Conservation (phyloP, 2,797 vertebrate genomes). For the Rhinatrema bivittatum region DNA sequence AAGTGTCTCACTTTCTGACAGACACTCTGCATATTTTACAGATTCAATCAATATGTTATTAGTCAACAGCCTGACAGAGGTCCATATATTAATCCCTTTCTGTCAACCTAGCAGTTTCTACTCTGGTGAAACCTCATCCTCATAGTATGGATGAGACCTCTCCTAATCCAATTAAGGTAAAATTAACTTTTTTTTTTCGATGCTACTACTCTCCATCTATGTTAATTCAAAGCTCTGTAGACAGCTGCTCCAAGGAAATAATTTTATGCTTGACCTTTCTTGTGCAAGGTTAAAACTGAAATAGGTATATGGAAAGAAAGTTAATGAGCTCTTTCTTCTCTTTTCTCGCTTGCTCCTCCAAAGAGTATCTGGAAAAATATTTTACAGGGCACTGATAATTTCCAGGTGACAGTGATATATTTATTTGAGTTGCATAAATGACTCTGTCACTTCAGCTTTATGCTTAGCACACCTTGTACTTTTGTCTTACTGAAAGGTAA, state of each 20-base stretch:
- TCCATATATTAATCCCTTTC: slow-evolving; percentile 80
- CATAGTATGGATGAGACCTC: slow-evolving; percentile 32
- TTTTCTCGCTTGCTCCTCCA: slow-evolving; percentile 2
- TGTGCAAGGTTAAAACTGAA: slow-evolving; percentile 38
- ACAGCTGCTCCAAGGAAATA: slow-evolving; percentile 36
- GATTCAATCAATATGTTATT: slow-evolving; percentile 86
- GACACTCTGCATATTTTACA: slow-evolving; percentile 78
- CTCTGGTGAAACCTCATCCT: slow-evolving; percentile 37
- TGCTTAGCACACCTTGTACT: slow-evolving; percentile 6
- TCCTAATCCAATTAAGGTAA: slow-evolving; percentile 61
- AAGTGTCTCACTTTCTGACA: slow-evolving; percentile 55
- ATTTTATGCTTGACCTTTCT: slow-evolving; percentile 45
- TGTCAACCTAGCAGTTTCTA: slow-evolving; percentile 63
- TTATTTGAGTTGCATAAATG: slow-evolving; percentile 29
- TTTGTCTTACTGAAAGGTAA: slow-evolving; percentile 38
- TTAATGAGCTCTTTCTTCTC: slow-evolving; percentile 19
- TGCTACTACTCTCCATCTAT: slow-evolving; percentile 28
- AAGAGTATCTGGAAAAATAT: slow-evolving; percentile 1
- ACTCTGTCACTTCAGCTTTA: slow-evolving; percentile 28
- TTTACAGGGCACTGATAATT: slow-evolving; percentile 1
- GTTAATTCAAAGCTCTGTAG: slow-evolving; percentile 42
- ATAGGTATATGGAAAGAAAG: slow-evolving; percentile 21
- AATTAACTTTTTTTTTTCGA: slow-evolving; percentile 48
- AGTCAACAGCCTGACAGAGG: slow-evolving; percentile 78
- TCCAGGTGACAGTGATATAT: slow-evolving; percentile 36